Conservation (phyloP, 2,797 vertebrate species). For the Lagorchestes hirsutus region DNA sequence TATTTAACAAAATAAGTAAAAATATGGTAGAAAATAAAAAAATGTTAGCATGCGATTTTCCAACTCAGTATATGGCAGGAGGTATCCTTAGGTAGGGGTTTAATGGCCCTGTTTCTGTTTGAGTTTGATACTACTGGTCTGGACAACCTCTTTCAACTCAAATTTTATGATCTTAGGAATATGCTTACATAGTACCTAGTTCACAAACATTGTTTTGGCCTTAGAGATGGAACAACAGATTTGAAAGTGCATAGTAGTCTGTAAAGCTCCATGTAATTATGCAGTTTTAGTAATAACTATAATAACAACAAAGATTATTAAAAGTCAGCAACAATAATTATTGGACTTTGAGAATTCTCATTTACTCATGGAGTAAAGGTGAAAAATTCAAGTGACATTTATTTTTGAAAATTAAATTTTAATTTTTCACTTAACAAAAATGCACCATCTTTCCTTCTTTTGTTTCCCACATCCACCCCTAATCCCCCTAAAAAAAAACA, state of each 20-base stretch:
- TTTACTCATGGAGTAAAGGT: slow-evolving; percentile 34
- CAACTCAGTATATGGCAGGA: not conserved
- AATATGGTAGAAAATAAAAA: not conserved
- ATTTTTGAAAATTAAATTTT: slow-evolving; percentile 24
- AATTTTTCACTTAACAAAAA: not conserved
- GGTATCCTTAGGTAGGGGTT: not conserved
- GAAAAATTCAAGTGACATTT: slow-evolving; percentile 48
- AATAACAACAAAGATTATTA: not conserved
- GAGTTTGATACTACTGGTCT: not conserved
- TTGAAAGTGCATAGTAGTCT: not conserved
- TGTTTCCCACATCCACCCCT: not conserved
- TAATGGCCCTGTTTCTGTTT: not conserved
- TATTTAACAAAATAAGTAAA: slow-evolving; percentile 15
- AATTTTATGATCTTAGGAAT: not conserved
- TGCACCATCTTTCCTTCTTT: not conserved
- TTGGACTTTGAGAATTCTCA: slow-evolving; percentile 37
- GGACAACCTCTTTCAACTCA: not conserved
- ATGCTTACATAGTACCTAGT: not conserved
- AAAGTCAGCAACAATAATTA: not conserved
- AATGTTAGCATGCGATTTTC: slow-evolving; percentile 20
- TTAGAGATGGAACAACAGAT: not conserved
- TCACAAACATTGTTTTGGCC: not conserved
- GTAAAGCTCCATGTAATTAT: not conserved
- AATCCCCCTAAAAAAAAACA: not conserved
- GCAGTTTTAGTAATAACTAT: not conserved